Evolutionary conservation across 2,888 invertebrate genomes (phyloP).

Genomic region (Lagria hirta): DNA sequence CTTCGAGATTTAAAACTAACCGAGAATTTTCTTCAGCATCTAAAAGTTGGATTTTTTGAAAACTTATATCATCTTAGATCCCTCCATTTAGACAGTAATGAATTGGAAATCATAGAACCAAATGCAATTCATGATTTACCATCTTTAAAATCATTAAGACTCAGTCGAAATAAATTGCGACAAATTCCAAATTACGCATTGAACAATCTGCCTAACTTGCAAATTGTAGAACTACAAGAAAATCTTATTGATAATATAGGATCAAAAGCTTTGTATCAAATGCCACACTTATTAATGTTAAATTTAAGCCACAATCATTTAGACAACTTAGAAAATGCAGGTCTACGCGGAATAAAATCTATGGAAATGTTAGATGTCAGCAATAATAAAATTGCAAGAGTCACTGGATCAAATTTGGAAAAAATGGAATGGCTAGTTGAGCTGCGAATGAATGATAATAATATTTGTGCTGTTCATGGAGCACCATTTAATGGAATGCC

Average conservation of each 20-base stretch:
- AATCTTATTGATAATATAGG: constrained; percentile 75
- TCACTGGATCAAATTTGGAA: constrained; percentile 66
- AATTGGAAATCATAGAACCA: constrained; percentile 72
- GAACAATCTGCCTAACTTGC: constrained; percentile 71
- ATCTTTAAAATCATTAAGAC: constrained; percentile 59
- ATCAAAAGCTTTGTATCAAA: constrained; percentile 72
- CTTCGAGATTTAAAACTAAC: constrained; percentile 72
- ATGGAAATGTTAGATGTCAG: constrained; percentile 85
- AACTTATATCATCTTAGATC: constrained; percentile 70
- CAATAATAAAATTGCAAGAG: constrained; percentile 70
- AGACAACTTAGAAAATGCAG: constrained; percentile 71
- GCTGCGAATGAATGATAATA: constrained; percentile 80
- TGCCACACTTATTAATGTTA: constrained; percentile 76
- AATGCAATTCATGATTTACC: constrained; percentile 72
- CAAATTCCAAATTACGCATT: constrained; percentile 77
- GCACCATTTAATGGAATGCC: constrained; percentile 84
- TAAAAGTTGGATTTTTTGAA: constrained; percentile 72
- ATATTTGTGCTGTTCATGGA: constrained; percentile 77
- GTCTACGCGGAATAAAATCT: constrained; percentile 71
- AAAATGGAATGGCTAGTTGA: constrained; percentile 86
- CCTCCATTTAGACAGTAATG: constrained; percentile 80
- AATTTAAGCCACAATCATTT: constrained; percentile 84
- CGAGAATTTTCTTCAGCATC: constrained; percentile 70
- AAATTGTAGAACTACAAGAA: constrained; percentile 77
- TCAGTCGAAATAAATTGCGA: constrained; percentile 72